These are phyloP conservation scores for Acarapis woodi DNA, from an alignment of 1,140 invertebrate species.

Conservation along the genomic window DNA sequence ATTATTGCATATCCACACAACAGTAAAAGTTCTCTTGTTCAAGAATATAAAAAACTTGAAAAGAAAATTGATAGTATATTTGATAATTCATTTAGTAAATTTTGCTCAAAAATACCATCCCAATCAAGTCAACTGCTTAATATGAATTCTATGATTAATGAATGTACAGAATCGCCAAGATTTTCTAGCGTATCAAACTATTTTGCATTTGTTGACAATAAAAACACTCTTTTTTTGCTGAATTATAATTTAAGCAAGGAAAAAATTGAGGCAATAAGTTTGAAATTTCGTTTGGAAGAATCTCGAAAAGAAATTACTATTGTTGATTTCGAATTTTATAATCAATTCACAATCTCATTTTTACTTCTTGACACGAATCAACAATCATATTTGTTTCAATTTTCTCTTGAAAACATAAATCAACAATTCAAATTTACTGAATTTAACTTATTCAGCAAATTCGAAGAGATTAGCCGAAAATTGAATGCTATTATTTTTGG, in stretches of 20 bases:
- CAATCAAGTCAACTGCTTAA: neutral
- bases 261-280: neutral
- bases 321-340: too few relatives aligned
- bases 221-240: neutral
- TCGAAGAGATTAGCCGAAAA: neutral
- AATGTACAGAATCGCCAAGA: neutral
- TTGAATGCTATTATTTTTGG: neutral
- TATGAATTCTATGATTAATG: neutral
- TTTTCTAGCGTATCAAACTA: neutral
- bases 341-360: neutral
- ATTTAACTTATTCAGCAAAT: neutral
- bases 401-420: neutral
- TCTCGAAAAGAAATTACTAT: too few relatives aligned
- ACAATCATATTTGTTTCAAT: neutral
- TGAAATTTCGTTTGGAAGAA: too few relatives aligned
- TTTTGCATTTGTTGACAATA: neutral
- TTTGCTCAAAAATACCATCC: neutral
- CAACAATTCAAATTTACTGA: neutral
- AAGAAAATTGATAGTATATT: slow-evolving; percentile 35
- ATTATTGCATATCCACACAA: slow-evolving; percentile 38
- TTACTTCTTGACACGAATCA: neutral
- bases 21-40: slow-evolving; percentile 42
- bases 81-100: slow-evolving; percentile 15
- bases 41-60: slow-evolving; percentile 42
- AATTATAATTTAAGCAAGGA: slow-evolving; percentile 1